phyloP scores from a whole-genome alignment of 2,113 vertebrate genomes.

The Terrapene triunguis region DNA sequence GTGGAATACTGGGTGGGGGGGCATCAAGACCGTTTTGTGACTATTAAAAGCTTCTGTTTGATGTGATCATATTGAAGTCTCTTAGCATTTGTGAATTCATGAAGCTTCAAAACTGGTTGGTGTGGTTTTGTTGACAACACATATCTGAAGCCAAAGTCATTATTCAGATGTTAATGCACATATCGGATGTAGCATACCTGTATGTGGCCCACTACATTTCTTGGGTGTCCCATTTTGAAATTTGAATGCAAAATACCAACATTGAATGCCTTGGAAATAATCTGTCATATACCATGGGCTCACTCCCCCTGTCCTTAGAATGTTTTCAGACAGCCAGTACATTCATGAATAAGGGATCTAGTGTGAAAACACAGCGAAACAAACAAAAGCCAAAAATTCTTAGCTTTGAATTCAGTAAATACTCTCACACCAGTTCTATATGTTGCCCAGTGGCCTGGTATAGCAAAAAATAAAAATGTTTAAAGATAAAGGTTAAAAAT shows the following conservation, averaged over 20 bases:
- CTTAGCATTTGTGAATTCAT: not conserved
- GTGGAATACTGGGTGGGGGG: not conserved
- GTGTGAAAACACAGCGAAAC: not conserved
- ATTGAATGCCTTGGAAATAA: not conserved
- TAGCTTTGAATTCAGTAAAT: not conserved
- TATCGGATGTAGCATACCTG: not conserved
- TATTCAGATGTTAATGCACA: not conserved
- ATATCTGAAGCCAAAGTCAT: not conserved
- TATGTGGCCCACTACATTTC: not conserved
- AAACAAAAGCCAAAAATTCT: not conserved
- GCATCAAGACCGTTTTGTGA: not conserved
- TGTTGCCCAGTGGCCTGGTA: not conserved
- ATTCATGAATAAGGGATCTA: not conserved
- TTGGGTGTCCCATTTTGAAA: not conserved
- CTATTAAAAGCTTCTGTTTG: not conserved
- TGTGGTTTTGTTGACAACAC: not conserved
- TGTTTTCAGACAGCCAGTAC: accelerated
- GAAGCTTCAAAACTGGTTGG: not conserved
- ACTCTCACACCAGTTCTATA: not conserved
- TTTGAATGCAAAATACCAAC: not conserved
- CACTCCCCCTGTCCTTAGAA: not conserved
- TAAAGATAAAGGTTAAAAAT: not conserved
- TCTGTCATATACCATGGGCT: not conserved
- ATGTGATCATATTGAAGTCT: not conserved
- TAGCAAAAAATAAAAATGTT: not conserved